Base-by-base conservation (phyloP, 2,797 vertebrate genomes). In the Huso huso region DNA sequence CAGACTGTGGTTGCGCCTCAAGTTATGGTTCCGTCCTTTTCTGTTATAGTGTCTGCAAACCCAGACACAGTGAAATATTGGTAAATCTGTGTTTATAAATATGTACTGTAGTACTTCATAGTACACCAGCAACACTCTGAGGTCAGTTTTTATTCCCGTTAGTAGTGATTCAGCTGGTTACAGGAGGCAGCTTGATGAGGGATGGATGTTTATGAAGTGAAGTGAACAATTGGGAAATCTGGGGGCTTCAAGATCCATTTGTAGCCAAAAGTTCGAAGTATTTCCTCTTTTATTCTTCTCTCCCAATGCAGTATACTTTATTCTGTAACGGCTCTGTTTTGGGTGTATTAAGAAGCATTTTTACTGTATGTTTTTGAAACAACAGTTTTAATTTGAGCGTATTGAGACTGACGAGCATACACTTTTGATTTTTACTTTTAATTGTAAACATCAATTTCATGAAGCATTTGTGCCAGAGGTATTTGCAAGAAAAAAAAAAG, bases 401-500 rank as follows among this genome's bases (percentile, higher is more conserved):
- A 49, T 59, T 59, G 59, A 61, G 23, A 23, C 63, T 18, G 13
- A 53, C 51, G 52, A 51, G 52, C 6, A 10, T 65, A 23, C 55
- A 51, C 52, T 55, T 65, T 65, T 37, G 11, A 65, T 65, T 65
- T 65, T 65, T 63, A 57, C 53, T 57, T 52, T 55, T 48, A 9
- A n/a, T 9, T 62, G 61, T 49, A 12, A 1, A 50, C n/a, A 49
- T 63, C 48, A 63, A 48, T 4, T 37, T 37, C 23, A 63, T 63
- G 62, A 13, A 6, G 49, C 37, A 10, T 12, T 48, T n/a, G n/a
- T 7, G 10, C 48, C 55, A 50, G 15, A 76, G 67, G 73, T 78
- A 81, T 77, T 84, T 80, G 81, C 80, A 78, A 77, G 75, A 75
- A 77, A 71, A 70, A 71, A 78, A 59, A 50, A 61, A 53, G 67